Base-by-base conservation (phyloP, 2,113 vertebrate genomes). In the Channa maculata region DNA sequence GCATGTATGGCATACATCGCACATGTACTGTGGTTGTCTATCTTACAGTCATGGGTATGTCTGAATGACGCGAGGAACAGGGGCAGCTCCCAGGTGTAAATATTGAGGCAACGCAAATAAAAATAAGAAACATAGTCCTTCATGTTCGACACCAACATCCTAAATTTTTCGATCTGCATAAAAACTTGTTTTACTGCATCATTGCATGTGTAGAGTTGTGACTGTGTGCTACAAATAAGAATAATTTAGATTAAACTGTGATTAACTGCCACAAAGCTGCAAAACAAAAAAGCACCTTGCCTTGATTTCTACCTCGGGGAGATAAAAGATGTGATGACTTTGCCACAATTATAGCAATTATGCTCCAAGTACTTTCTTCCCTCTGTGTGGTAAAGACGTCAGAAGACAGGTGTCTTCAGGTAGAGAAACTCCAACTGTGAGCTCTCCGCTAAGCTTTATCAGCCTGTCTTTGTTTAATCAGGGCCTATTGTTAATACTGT, bases 401-500 rank as follows among this genome's bases (percentile, higher is more conserved):
- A 71, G 72, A 83, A 65, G 54, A 85, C 87, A 89, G 88, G 88
- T 87, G 87, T 89, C 64, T 72, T 60, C 88, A 92, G 89, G 91
- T 88, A 82, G 71, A 87, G 33, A 24, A 53, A 39, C 54, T 51
- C 63, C 53, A 0, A 72, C 77, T 62, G 71, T 14, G 75, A 78
- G 84, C 62, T 58, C 62, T 58, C 61, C 61, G 8, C 68, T 33
- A n/a, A 41, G 61, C 75, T 74, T 82, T 71, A 89, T 88, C 88
- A 67, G 79, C 75, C 67, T 55, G 68, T 80, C 78, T 88, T 80
- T 75, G 80, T 88, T 95, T 91, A 93, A 95, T 96, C 95, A 95
- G 91, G 93, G 37, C 55, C 93, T 93, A 96, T 97, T 97, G 95
- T 95, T 94, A 95, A 95, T 94, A 81, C 93, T 88, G 91, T 95